Base-by-base conservation (phyloP, 1,140 invertebrate species). In the Homarus americanus region DNA sequence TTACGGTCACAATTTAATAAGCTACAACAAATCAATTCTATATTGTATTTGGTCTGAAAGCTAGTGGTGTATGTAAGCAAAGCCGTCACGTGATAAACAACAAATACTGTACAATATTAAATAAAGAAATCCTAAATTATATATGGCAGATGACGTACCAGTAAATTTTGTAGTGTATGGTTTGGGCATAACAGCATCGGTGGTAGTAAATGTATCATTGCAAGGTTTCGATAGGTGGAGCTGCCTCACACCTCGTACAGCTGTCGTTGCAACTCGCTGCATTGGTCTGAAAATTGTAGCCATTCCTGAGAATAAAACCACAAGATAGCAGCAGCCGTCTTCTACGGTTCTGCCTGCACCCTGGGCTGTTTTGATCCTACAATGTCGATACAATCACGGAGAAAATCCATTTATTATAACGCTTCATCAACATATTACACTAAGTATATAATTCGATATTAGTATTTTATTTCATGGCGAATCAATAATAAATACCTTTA, bases 131-230 rank as follows among this genome's bases (percentile, higher is more conserved):
- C n/a, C n/a, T n/a, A n/a, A n/a, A n/a, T n/a, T n/a, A n/a, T n/a
- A n/a, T n/a, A n/a, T n/a, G n/a, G n/a, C n/a, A n/a, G 32, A 69
- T 69, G 28, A 69, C 63, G 5, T 73, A 92, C 91, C 87, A 1
- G 79, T 82, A 4, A 82, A 10, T 82, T 87, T 92, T 24, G 84
- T 87, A 28, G 85, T 73, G 69, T 92, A 69, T 9, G 91, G 91
- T 63, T 87, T 92, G 20, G 85, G 85, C 91, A 92, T 63, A n/a
- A 92, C 85, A 24, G 91, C 91, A 88, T 92, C 85, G 32, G 91
- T 92, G 15, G 69, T 49, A 20, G 91, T 83, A 44, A 92, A 92
- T 4, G 91, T 92, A 20, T 66, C 53, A 32, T n/a, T 80, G 36
- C 38, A 44, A 15, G 53, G 17, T 17, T 79, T 79, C 2, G 85